These are phyloP conservation scores for Centroberyx gerrardi DNA, from an alignment of 2,797 vertebrate genomes.

Conservation along the genomic window DNA sequence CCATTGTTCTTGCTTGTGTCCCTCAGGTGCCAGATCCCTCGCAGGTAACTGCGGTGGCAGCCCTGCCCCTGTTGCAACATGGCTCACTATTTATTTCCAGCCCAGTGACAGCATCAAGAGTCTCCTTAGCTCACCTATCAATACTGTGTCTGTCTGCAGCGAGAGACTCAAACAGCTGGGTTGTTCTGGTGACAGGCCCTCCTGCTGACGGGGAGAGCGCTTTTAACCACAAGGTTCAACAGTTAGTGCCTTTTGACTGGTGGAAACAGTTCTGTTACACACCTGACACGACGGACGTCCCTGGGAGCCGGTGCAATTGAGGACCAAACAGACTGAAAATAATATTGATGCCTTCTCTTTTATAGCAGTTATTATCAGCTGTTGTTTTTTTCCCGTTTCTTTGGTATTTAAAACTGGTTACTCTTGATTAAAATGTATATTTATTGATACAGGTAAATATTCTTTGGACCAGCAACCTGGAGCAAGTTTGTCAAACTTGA, in stretches of 20 bases:
- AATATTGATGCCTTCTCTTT: conserved; percentile 63
- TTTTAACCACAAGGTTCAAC: conserved; percentile 70
- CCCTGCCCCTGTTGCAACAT: conserved; percentile 67
- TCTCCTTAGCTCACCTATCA: conserved; percentile 72
- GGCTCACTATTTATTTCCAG: conserved; percentile 78
- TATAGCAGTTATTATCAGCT: conserved; percentile 67
- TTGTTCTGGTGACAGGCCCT: conserved; percentile 69
- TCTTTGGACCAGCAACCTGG: conserved; percentile 62
- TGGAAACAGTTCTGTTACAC: conserved; percentile 73
- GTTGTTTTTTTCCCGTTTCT: conserved; percentile 70
- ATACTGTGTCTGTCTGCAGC: conserved; percentile 62
- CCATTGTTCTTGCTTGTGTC: conserved; percentile 25
- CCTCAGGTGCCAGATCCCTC: conserved; percentile 86
- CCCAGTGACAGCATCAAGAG: conserved; percentile 73
- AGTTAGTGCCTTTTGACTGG: conserved; percentile 70
- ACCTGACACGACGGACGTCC: conserved; percentile 71
- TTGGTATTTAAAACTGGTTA: conserved; percentile 78
- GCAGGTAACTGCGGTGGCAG: conserved; percentile 83
- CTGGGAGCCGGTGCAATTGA: conserved; percentile 84
- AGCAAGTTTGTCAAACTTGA: conserved; percentile 54
- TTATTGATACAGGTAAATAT: conserved; percentile 79
- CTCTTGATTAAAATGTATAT: conserved; percentile 77
- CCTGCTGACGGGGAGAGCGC: conserved; percentile 62
- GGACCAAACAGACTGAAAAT: conserved; percentile 76
- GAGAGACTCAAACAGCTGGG: conserved; percentile 75